A percentile compares a stretch with the other conserved stretches of the same genome.
Conservation (phyloP, 2,113 vertebrate genomes). For the Mastomys coucha region DNA sequence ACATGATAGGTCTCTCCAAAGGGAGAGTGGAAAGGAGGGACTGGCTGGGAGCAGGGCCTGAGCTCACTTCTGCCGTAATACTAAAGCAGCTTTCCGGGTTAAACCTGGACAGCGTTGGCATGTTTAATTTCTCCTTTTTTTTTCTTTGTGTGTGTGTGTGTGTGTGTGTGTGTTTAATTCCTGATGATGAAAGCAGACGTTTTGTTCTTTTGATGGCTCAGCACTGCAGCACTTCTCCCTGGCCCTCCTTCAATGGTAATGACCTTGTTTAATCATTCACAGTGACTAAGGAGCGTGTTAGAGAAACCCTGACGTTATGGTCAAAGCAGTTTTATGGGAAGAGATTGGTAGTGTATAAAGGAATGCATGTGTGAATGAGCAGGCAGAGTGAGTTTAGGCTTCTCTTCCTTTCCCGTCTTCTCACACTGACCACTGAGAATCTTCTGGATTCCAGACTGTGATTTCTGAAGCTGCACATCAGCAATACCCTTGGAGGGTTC, state of each 20-base stretch:
- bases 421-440: rapidly evolving
- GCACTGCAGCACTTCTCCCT: not conserved
- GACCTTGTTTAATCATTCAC: not conserved
- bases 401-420: not conserved
- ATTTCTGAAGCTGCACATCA: not conserved
- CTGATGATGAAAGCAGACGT: not conserved
- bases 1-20: not conserved
- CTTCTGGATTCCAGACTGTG: rapidly evolving
- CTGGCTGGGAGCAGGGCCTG: not conserved
- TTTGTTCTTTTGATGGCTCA: not conserved
- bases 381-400: not conserved
- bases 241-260: not conserved
- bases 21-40: not conserved
- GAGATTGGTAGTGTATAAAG: not conserved
- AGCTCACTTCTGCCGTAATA: not conserved
- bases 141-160: no score
- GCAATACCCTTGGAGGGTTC: not conserved
- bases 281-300: not conserved
- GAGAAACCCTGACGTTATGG: not conserved
- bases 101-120: not conserved
- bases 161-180: not conserved
- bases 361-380: not conserved
- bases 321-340: not conserved
- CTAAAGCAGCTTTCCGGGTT: not conserved
- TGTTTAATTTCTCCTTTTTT: not conserved